These are phyloP conservation scores for Astreopora myriophthalma DNA, from an alignment of 64 coral and sea anemone genomes.

Conservation along the genomic window DNA sequence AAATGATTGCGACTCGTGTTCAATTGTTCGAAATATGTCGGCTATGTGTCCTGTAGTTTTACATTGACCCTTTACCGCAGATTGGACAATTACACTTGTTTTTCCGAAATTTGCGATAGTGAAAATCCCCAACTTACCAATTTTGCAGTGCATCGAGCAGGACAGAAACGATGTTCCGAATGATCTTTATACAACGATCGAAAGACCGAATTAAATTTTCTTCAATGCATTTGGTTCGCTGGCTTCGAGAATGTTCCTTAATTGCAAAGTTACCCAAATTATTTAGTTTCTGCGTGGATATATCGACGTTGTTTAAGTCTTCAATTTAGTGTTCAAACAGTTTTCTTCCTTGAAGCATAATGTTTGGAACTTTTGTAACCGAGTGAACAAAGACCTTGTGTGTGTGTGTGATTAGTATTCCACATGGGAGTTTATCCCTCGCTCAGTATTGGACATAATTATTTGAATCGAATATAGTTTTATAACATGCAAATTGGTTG, in stretches of 20 bases:
- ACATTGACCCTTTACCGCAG: constrained; percentile 74
- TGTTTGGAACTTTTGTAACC: constrained; percentile 8
- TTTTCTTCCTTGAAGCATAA: background rate
- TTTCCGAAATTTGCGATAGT: background rate
- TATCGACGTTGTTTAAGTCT: background rate
- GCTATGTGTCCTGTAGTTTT: constrained; percentile 76
- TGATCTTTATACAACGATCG: background rate
- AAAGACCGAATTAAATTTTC: background rate
- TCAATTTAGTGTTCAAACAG: background rate
- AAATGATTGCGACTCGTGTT: constrained; percentile 59
- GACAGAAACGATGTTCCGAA: background rate
- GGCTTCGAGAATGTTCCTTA: background rate
- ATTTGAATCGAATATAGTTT: constrained; percentile 20
- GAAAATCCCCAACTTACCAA: background rate
- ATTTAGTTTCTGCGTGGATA: background rate
- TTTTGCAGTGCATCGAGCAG: background rate
- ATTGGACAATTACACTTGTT: constrained; percentile 51
- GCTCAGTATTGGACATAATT: background rate
- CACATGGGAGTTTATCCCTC: constrained; percentile 26
- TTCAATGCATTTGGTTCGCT: background rate
- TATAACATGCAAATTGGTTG: background rate
- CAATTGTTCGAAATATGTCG: constrained; percentile 91
- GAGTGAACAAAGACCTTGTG: constrained; percentile 10
- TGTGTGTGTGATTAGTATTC: constrained; percentile 30
- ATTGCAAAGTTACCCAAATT: background rate